A percentile compares a stretch with the other conserved stretches of the same genome.
These are phyloP conservation scores for Campoplex capitator DNA, from an alignment of 2,888 invertebrate species.

Conservation along the genomic window DNA sequence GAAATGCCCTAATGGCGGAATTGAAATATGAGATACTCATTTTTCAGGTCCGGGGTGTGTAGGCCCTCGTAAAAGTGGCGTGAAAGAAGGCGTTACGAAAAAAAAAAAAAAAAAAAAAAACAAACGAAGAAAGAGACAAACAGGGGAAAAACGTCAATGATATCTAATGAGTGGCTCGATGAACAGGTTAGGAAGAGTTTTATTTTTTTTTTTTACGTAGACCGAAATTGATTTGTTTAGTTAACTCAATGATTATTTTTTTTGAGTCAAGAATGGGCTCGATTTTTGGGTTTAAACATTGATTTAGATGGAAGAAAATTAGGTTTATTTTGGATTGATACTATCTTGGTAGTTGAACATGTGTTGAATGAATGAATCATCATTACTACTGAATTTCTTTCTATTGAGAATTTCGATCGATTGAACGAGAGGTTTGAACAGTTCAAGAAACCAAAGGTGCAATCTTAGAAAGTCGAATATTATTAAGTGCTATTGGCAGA, in stretches of 20 bases:
- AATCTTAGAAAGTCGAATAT: not conserved
- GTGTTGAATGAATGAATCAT: not conserved
- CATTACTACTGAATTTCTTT: not conserved
- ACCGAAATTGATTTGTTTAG: not conserved
- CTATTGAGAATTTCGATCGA: not conserved
- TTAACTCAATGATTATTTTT: not conserved
- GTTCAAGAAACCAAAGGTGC: not conserved
- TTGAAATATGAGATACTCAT: conserved; percentile 65
- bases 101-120: not conserved
- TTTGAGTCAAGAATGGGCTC: not conserved
- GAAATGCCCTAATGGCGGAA: conserved; percentile 65
- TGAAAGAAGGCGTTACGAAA: conserved; percentile 37
- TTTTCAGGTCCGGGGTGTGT: conserved; percentile 50
- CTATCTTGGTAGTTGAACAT: not conserved
- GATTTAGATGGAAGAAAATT: not conserved
- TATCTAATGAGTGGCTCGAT: conserved; percentile 28
- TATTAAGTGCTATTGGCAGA: not conserved
- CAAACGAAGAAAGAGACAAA: not conserved
- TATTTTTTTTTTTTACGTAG: not conserved
- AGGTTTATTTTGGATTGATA: not conserved
- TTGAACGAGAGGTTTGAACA: not conserved
- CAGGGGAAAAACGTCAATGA: conserved; percentile 19
- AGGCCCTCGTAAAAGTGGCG: conserved; percentile 61
- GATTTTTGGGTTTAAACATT: not conserved
- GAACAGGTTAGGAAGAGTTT: not conserved